These are phyloP conservation scores for Polypedilum pembai DNA, from an alignment of 1,140 invertebrate genomes.

Conservation along the genomic window DNA sequence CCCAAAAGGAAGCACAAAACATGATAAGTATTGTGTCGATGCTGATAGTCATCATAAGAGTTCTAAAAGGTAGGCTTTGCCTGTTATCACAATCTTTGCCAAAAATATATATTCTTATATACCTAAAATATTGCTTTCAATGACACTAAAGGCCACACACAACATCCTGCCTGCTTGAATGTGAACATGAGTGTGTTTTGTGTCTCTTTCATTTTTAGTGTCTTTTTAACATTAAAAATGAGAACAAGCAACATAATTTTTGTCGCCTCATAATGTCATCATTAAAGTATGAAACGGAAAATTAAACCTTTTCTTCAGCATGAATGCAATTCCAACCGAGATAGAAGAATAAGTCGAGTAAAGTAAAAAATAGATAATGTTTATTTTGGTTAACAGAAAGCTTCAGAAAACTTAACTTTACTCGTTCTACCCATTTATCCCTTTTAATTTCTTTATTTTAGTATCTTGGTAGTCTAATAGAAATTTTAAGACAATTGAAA, in stretches of 20 bases:
- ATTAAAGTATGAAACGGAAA: conserved; percentile 26
- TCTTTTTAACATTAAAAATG: conserved; percentile 8
- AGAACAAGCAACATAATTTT: conserved; percentile 6
- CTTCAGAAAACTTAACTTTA: too few species aligned
- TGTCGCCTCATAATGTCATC: conserved; percentile 2
- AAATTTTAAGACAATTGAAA: too few species aligned
- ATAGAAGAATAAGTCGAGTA: not conserved
- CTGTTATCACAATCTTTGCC: conserved; percentile 8
- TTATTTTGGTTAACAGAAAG: not conserved
- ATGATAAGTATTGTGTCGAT: not conserved
- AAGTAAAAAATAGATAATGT: not conserved
- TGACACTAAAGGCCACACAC: not conserved
- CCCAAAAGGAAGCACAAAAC: not conserved
- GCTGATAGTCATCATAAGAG: not conserved
- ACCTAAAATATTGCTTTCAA: not conserved
- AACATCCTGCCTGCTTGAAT: not conserved
- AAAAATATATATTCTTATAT: not conserved
- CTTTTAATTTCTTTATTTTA: too few species aligned
- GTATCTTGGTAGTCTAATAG: too few species aligned
- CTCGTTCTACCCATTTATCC: too few species aligned
- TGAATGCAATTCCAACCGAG: too few species aligned
- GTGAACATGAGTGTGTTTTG: not conserved
- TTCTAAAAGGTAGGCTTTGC: not conserved
- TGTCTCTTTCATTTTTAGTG: not conserved
- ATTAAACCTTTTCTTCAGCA: not conserved